Base-by-base conservation (phyloP, 2,888 invertebrate species). In the Melolontha melolontha region DNA sequence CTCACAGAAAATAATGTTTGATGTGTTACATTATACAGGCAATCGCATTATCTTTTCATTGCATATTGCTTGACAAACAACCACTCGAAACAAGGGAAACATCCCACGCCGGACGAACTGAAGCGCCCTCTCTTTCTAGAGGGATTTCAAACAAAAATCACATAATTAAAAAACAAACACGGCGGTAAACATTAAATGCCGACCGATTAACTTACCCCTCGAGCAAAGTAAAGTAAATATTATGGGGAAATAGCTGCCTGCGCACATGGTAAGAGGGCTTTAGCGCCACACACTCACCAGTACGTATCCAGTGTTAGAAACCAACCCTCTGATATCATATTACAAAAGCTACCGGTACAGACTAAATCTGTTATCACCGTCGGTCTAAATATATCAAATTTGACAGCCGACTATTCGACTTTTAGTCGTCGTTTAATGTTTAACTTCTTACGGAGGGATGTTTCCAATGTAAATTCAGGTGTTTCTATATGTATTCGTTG, bases 161-260 rank as follows among this genome's bases (percentile, higher is more conserved):
- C 66, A 69, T 69, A 70, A 70, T 68, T 70, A 70, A 70, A 70
- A 70, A 63, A 54, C 68, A 70, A 70, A 70, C 67, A 70, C 47
- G 49, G 59, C 66, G 66, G 64, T 65, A 62, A 70, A 68, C 68
- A 34, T 65, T 63, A 70, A 70, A 70, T 55, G 59, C 16, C 42
- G 50, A 68, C 55, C 68, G 66, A 68, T 68, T 70, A 68, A 70
- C 55, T 63, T 55, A 55, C 63, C 66, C 67, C 54, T 44, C 65
- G 51, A 34, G 59, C 34, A 34, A 11, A 17, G 40, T 12, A 54
- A 39, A 54, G 54, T 39, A 54, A 54, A 54, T 40, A 54, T 14
- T 40, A 16, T 11, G 40, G 54, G 54, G 54, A 47, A 47, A 62
- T 14, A 29, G 11, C 47, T 29, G 16, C 47, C 47, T n/a, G 17